phyloP scores from a whole-genome alignment of 2,888 invertebrate genomes.

The Drosophila flavopinicola region DNA sequence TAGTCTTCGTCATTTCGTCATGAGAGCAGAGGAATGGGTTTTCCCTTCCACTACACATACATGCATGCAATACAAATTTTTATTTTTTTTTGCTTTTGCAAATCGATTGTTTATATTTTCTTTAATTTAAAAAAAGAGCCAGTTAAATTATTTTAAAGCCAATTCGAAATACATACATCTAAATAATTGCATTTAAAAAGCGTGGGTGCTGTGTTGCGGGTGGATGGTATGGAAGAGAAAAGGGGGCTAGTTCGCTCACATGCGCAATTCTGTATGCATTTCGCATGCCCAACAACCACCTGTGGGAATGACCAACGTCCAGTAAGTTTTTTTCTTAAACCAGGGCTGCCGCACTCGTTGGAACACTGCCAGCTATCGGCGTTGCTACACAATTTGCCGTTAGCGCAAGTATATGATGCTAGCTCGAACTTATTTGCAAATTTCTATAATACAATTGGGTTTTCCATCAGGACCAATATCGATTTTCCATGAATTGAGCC shows the following conservation, averaged over 20 bases:
- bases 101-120: constrained; percentile 37
- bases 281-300: constrained; percentile 39
- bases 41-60: constrained; percentile 13
- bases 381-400: background rate
- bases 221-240: too few relatives aligned
- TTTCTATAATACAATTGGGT: background rate
- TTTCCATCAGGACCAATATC: constrained; percentile 14
- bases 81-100: constrained; percentile 43
- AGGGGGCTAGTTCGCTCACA: background rate
- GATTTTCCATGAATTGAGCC: constrained; percentile 39
- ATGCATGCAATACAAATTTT: too few relatives aligned
- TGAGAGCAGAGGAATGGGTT: constrained; percentile 77
- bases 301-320: constrained; percentile 19
- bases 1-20: constrained; percentile 58
- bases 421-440: background rate
- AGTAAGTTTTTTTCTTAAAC: background rate
- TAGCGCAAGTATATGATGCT: background rate
- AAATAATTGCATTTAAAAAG: constrained; percentile 61
- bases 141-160: constrained; percentile 57
- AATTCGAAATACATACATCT: constrained; percentile 62
- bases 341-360: background rate
- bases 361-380: background rate
- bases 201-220: background rate
- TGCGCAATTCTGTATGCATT: constrained; percentile 5
- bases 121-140: constrained; percentile 42